Evolutionary conservation across 1,140 invertebrate species (phyloP).

Genomic region (Platyscapa corneri): DNA sequence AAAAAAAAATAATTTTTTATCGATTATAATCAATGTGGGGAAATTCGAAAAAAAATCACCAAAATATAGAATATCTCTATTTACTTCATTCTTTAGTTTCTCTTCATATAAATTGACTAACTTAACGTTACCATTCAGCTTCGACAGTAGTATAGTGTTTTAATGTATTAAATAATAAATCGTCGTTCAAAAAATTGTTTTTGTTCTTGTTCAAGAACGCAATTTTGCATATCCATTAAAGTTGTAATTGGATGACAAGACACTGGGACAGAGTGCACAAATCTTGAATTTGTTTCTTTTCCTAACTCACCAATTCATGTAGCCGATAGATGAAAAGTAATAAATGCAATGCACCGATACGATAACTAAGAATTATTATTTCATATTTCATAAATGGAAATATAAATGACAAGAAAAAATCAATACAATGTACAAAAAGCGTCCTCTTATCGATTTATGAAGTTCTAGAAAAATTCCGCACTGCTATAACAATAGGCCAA

Average conservation of each 20-base stretch:
- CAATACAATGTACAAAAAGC: constrained; percentile 40
- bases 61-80: constrained; percentile 65
- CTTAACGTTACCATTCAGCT: constrained; percentile 64
- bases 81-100: constrained; percentile 61
- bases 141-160: constrained; percentile 51
- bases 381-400: constrained; percentile 36
- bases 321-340: constrained; percentile 42
- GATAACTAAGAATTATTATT: constrained; percentile 41
- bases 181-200: constrained; percentile 54
- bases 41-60: constrained; percentile 55
- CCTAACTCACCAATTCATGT: constrained; percentile 7
- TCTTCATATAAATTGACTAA: constrained; percentile 64
- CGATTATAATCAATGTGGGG: neutral
- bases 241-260: constrained; percentile 19
- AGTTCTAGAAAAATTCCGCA: constrained; percentile 49
- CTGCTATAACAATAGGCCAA: constrained; percentile 51
- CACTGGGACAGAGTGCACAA: constrained; percentile 34
- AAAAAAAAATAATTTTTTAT: neutral
- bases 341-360: constrained; percentile 44
- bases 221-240: constrained; percentile 26
- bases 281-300: constrained; percentile 30
- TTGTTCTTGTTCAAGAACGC: constrained; percentile 43
- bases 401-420: constrained; percentile 47
- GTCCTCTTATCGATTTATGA: constrained; percentile 44
- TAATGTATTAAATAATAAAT: constrained; percentile 60